Conservation (phyloP, 1,140 invertebrate species). For the Proales similis region DNA sequence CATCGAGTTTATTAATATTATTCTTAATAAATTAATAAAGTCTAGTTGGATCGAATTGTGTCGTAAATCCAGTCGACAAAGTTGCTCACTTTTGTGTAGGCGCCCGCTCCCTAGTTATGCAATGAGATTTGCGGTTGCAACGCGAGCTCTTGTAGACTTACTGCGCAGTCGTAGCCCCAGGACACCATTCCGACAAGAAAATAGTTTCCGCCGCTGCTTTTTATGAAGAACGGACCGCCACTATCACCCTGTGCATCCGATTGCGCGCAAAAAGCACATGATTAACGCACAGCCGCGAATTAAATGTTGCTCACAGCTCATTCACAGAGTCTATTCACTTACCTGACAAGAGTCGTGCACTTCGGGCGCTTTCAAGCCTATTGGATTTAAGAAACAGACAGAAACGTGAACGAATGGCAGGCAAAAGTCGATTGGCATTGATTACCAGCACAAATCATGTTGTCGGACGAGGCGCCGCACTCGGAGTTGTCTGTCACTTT, state of each 20-base stretch:
- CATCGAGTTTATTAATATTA: too few relatives aligned
- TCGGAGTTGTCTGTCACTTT: conserved; percentile 31
- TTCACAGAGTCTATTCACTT: neutral
- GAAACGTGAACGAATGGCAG: neutral
- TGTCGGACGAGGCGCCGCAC: conserved; percentile 27
- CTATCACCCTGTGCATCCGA: conserved; percentile 6
- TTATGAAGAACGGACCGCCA: conserved; percentile 36
- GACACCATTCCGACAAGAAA: conserved; percentile 31
- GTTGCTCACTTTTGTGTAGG: conserved; percentile 32
- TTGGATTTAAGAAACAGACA: neutral
- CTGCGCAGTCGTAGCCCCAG: conserved; percentile 33
- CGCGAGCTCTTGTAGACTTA: neutral
- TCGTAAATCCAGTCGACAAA: conserved; percentile 36
- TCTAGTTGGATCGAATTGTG: too few relatives aligned
- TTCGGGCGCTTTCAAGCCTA: conserved; percentile 30
- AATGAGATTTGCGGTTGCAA: neutral
- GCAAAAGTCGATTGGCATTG: neutral
- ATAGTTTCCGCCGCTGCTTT: conserved; percentile 21
- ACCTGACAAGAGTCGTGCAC: conserved; percentile 37
- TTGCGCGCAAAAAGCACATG: neutral
- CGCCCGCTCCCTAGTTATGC: conserved; percentile 11
- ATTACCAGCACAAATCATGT: conserved; percentile 31
- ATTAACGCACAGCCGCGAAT: neutral
- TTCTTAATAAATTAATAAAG: too few relatives aligned
- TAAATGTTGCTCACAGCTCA: neutral